Evolutionary conservation across 1,140 invertebrate species (phyloP), one percentile per base, ranked within the genome.

Genomic region (Heliconius congener): DNA sequence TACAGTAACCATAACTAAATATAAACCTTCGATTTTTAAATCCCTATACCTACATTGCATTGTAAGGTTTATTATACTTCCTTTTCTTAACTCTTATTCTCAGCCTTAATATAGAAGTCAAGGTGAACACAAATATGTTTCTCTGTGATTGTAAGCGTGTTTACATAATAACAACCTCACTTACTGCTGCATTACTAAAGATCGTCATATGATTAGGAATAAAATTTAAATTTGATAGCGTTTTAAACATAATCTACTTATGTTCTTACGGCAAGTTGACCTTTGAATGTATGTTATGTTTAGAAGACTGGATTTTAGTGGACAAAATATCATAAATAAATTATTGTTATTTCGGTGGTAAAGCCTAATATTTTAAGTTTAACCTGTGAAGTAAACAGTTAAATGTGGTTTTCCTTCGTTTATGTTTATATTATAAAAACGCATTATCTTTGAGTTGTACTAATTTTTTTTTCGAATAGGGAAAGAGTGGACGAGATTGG

Each of bases 71-170:
- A 66, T 30, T 75, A 66, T 73, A 87, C 87, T 91, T 91, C 88
- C 90, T 91, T 87, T 86, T 81, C 81, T 84, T 71, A 88, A 86
- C 83, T 84, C 86, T 83, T 77, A 81, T 83, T 81, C 72, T 79
- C 82, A 83, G 78, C 86, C 85, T 89, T 81, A 83, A 80, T 87
- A 88, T 86, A 84, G 83, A 80, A 89, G 91, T 90, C 91, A 92
- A 92, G 91, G 91, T 82, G 81, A 90, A 82, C 87, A 82, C 86
- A 84, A 88, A 84, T 81, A 82, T 84, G 82, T 82, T 37, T 83
- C 82, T 79, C 88, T 90, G 90, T 88, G 80, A 84, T 87, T 90
- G 86, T 88, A 81, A 84, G 50, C 46, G 37, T 76, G 82, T 84
- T 89, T 88, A 90, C 87, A 90, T 80, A 55, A 76, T 55, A 71